Evolutionary conservation across 2,888 invertebrate genomes (phyloP).

Genomic region (Himalopsyche kuldschensis): DNA sequence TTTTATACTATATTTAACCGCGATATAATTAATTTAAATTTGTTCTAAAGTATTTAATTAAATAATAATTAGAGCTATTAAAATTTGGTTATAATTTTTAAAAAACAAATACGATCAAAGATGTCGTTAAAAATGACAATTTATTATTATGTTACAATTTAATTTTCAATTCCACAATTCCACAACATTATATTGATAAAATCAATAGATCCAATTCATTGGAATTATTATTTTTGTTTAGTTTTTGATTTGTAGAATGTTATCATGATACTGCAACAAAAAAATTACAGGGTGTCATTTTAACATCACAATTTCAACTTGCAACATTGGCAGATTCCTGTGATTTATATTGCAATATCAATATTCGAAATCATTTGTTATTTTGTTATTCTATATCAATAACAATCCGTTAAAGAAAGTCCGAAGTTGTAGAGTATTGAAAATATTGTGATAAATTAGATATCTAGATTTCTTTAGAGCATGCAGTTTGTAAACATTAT

Average conservation of each 20-base stretch:
- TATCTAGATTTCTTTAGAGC: slow-evolving; percentile 9
- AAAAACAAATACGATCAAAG: background rate
- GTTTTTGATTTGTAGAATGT: background rate
- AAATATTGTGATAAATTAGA: slow-evolving; percentile 22
- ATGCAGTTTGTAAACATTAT: slow-evolving; percentile 1
- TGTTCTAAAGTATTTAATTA: background rate
- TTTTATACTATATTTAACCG: background rate
- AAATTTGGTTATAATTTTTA: background rate
- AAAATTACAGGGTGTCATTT: background rate
- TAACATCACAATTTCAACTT: background rate
- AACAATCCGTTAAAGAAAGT: background rate
- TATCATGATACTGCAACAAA: background rate
- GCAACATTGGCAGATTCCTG: background rate
- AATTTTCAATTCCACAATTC: background rate
- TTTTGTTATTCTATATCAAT: background rate
- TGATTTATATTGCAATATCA: background rate
- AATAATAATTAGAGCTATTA: background rate
- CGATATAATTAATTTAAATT: background rate
- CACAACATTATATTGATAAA: background rate
- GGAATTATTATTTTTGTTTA: background rate
- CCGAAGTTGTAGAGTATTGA: slow-evolving; percentile 15
- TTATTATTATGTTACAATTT: background rate
- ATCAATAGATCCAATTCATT: background rate
- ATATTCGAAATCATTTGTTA: background rate
- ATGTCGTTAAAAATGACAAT: background rate